Evolutionary conservation across 2,888 invertebrate genomes (phyloP).

Genomic region (Poecilus cupreus): DNA sequence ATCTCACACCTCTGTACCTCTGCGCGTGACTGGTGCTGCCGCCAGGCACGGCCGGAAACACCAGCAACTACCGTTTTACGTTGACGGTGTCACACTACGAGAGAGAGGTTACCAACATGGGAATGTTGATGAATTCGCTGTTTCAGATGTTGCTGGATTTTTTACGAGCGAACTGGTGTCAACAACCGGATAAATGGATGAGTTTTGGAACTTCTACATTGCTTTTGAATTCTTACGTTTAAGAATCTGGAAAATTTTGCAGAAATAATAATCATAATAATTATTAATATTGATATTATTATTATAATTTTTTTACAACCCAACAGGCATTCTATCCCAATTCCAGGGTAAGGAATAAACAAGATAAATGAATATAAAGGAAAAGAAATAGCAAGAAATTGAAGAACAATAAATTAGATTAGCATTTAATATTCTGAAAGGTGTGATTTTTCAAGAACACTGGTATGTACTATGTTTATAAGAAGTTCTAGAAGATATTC

Average conservation of each 20-base stretch:
- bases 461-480: no score
- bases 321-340: no score
- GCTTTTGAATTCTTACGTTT: neutral
- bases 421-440: no score
- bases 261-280: no score
- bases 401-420: no score
- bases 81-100: neutral
- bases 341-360: no score
- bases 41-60: neutral
- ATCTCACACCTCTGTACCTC: neutral
- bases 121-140: slow-evolving; percentile 37
- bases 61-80: neutral
- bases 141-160: neutral
- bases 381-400: no score
- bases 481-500: no score
- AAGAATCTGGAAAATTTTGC: no score
- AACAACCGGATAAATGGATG: slow-evolving; percentile 28
- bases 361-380: no score
- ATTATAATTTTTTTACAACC: neutral
- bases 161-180: neutral
- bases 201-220: neutral
- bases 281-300: no score
- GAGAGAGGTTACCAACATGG: neutral
- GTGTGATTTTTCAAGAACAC: no score
- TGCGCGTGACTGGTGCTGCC: neutral